Percentiles rank a stretch among this genome's conserved stretches.
These are phyloP conservation scores for Siderastrea siderea DNA, from an alignment of 92 coral and sea anemone species.

Conservation along the genomic window DNA sequence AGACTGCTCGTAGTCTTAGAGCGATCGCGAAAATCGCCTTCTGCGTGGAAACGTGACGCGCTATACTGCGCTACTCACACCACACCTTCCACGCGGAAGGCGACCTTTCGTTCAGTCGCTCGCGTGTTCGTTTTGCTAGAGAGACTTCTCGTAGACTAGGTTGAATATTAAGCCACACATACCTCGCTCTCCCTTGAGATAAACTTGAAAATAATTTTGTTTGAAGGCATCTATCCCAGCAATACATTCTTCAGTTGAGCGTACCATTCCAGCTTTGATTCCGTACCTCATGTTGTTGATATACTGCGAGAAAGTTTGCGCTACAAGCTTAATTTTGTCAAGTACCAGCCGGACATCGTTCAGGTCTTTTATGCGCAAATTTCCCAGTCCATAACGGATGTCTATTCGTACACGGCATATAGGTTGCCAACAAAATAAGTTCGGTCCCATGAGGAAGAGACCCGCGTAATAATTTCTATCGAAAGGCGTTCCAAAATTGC, in stretches of 20 bases:
- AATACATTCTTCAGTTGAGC: slow-evolving; percentile 83
- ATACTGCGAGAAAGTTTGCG: slow-evolving; percentile 66
- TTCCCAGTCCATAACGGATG: slow-evolving; percentile 21
- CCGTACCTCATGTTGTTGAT: slow-evolving; percentile 80
- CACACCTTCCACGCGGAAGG: too few species aligned
- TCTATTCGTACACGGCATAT: slow-evolving; percentile 63
- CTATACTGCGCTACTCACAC: too few species aligned
- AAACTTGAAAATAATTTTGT: slow-evolving; percentile 43
- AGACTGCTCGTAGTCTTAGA: too few species aligned
- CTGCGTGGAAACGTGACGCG: too few species aligned
- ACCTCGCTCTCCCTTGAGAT: slow-evolving; percentile 67
- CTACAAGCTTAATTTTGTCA: slow-evolving; percentile 49
- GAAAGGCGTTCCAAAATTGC: slow-evolving; percentile 82
- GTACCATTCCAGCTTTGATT: slow-evolving; percentile 88
- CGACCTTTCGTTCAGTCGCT: too few species aligned
- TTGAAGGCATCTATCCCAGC: slow-evolving; percentile 79
- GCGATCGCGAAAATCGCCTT: too few species aligned
- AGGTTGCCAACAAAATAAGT: slow-evolving; percentile 84
- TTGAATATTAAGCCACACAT: not conserved
- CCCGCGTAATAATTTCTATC: slow-evolving; percentile 88
- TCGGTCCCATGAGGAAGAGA: slow-evolving; percentile 82
- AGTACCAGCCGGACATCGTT: slow-evolving; percentile 62
- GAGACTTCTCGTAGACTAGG: too few species aligned
- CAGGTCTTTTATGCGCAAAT: slow-evolving; percentile 60
- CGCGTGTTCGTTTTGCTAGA: too few species aligned